Base-by-base conservation (phyloP, 2,888 invertebrate species). In the Cephus pulcher region DNA sequence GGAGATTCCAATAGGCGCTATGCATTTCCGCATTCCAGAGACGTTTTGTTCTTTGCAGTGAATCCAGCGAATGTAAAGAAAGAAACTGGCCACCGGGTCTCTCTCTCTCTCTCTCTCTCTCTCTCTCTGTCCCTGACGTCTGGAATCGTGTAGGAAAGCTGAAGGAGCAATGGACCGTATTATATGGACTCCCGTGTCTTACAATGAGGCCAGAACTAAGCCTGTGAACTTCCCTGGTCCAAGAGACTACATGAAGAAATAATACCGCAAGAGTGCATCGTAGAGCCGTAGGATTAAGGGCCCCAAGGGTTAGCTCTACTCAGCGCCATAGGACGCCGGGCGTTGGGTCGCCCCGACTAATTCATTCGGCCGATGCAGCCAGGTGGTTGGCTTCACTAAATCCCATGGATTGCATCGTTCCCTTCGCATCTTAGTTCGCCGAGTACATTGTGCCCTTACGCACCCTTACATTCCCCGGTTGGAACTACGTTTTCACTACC, bases 171-270 rank as follows among this genome's bases (percentile, higher is more conserved):
- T 40, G 73, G 75, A 78, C 75, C 75, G 78, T 78, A 75, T 78
- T 78, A 78, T 78, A 78, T 75, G 74, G 56, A 75, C 78, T 78
- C 75, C 73, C 75, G 78, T 78, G 73, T 68, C 78, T 78, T 73
- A 78, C 78, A 78, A 78, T 76, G 78, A 78, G 73, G 73, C 75
- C 75, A 78, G 73, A 73, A 12, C 32, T 78, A 78, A 78, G 78
- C 78, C 78, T 74, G 23, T 56, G 56, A 56, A 56, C 56, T 56
- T 23, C 23, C 56, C 56, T 56, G 56, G 56, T 56, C 56, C 71
- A 12, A 32, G 71, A 34, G 32, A 34, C 84, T 81, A 84, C 86
- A 88, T 88, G 87, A 86, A 88, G 86, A 87, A 88, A 87, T 87
- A 86, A 87, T 86, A 84, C 80, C 78, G 80, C 77, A 71, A 71